Evolutionary conservation across 2,797 vertebrate species (phyloP).

Genomic region (Gadopsis marmoratus): DNA sequence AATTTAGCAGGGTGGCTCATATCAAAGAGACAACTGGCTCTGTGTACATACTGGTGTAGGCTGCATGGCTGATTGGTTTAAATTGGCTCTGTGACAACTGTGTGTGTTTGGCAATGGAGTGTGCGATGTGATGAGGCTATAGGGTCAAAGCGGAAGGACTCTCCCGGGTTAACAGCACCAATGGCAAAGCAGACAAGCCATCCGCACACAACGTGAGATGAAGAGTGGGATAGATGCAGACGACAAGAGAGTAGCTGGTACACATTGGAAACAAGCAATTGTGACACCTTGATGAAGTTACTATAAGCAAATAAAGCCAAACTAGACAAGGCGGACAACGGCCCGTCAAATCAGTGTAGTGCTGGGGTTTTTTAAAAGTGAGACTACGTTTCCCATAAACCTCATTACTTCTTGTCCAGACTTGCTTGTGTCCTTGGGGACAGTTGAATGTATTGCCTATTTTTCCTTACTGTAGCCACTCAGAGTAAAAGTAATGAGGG

Average conservation of each 20-base stretch:
- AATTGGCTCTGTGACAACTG: conserved; percentile 83
- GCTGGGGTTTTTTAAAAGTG: neutral
- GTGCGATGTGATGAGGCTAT: conserved; percentile 48
- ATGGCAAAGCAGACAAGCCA: conserved; percentile 50
- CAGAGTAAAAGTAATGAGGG: neutral
- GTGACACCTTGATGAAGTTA: neutral
- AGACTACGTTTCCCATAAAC: neutral
- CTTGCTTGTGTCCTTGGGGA: neutral
- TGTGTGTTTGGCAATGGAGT: conserved; percentile 66
- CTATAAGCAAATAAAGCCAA: neutral
- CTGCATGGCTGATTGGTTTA: conserved; percentile 79
- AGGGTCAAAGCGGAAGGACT: conserved; percentile 57
- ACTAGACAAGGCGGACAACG: neutral
- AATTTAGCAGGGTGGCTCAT: conserved; percentile 81
- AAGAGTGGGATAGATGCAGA: conserved; percentile 5
- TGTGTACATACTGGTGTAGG: conserved; percentile 81
- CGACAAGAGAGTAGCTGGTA: neutral
- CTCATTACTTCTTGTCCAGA: neutral
- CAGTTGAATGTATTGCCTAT: neutral
- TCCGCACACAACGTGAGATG: conserved; percentile 23
- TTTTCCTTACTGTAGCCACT: neutral
- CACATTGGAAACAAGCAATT: neutral
- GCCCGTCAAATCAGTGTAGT: neutral
- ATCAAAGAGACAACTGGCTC: conserved; percentile 85
- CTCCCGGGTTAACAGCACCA: conserved; percentile 52